Percentiles rank a stretch among this genome's conserved stretches.
Evolutionary conservation across 1,140 invertebrate species (phyloP).

Genomic region (Pemphigus obesinymphae): DNA sequence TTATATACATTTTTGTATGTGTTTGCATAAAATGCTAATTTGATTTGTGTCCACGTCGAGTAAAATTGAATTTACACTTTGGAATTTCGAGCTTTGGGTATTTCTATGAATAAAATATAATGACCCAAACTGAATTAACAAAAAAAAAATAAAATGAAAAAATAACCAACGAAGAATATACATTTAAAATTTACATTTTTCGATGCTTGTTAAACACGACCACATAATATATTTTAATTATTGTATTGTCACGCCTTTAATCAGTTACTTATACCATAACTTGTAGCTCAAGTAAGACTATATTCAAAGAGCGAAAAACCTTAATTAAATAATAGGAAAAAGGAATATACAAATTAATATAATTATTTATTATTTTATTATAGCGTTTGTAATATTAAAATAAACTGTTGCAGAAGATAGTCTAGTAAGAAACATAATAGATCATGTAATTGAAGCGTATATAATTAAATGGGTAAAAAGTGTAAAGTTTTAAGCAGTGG

Average conservation of each 20-base stretch:
- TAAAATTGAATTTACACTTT: conserved; percentile 21
- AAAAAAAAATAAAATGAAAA: not conserved
- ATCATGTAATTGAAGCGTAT: not conserved
- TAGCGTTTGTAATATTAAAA: not conserved
- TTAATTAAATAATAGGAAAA: too few relatives aligned
- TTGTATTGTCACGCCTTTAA: not conserved
- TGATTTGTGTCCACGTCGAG: conserved; percentile 6
- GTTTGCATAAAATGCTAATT: conserved; percentile 27
- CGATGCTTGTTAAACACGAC: not conserved
- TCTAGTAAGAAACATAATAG: not conserved
- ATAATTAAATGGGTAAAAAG: conserved; percentile 11
- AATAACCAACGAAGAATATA: not conserved
- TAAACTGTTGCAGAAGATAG: not conserved
- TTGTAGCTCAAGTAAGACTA: too few relatives aligned
- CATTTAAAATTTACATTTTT: not conserved
- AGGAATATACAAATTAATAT: too few relatives aligned
- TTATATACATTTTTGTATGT: not conserved
- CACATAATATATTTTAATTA: not conserved
- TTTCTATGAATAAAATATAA: conserved; percentile 29
- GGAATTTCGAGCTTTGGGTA: not conserved
- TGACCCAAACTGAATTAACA: not conserved
- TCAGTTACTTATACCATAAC: not conserved
- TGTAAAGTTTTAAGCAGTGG: not conserved
- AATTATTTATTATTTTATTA: not conserved
- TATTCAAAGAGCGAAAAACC: too few relatives aligned